These are phyloP conservation scores for Bambusicola thoracicus DNA, from an alignment of 2,113 vertebrate genomes.

Conservation along the genomic window DNA sequence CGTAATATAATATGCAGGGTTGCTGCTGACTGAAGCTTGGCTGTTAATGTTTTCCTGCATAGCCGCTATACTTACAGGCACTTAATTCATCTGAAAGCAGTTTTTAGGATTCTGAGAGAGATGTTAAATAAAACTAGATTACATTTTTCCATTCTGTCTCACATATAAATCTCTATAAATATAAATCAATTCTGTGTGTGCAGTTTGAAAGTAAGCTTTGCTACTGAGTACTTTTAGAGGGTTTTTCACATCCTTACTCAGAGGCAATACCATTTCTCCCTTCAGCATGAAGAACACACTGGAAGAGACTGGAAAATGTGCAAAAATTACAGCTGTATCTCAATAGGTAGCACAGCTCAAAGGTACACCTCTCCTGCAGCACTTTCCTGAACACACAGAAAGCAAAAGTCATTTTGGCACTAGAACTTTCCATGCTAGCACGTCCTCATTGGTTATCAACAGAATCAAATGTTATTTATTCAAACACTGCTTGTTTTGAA, in stretches of 20 bases:
- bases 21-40: slow-evolving; percentile 42
- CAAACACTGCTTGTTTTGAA: not conserved
- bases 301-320: not conserved
- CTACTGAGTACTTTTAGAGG: not conserved
- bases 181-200: not conserved
- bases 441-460: not conserved
- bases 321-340: not conserved
- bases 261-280: not conserved
- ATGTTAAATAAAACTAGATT: slow-evolving; percentile 34
- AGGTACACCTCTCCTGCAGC: not conserved
- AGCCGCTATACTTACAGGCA: slow-evolving; percentile 20
- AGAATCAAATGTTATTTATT: not conserved
- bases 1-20: slow-evolving; percentile 33
- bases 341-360: not conserved
- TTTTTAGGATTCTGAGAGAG: slow-evolving; percentile 19
- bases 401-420: not conserved
- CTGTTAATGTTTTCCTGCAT: slow-evolving; percentile 52
- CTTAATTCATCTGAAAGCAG: slow-evolving; percentile 20
- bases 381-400: not conserved
- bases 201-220: not conserved
- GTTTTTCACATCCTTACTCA: slow-evolving; percentile 9
- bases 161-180: not conserved
- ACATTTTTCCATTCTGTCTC: slow-evolving; percentile 29
- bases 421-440: not conserved
- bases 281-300: not conserved